Conservation (phyloP, 2,113 vertebrate genomes). For the Chamaetylas fuelleborni region DNA sequence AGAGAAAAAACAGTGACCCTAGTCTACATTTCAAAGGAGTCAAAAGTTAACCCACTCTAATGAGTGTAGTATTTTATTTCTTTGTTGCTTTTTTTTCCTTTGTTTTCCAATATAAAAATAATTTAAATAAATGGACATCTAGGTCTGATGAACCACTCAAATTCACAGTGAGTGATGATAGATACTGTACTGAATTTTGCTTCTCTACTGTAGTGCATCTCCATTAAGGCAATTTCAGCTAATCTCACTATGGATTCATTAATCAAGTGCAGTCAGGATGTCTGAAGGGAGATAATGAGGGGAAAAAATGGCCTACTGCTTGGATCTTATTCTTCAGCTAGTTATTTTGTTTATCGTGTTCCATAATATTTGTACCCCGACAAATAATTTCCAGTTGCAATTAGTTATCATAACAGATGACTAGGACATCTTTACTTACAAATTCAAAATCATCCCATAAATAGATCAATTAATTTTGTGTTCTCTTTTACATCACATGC, state of each 20-base stretch:
- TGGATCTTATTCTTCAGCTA: slow-evolving; percentile 14
- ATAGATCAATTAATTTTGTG: not conserved
- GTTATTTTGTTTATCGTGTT: slow-evolving; percentile 16
- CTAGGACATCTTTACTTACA: not conserved
- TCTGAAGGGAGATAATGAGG: slow-evolving; percentile 53
- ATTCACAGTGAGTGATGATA: slow-evolving; percentile 23
- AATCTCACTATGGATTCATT: slow-evolving; percentile 57
- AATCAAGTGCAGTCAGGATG: slow-evolving; percentile 58
- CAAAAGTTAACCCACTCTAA: not conserved
- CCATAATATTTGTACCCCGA: not conserved
- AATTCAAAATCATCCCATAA: not conserved
- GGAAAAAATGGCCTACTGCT: not conserved
- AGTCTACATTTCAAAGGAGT: not conserved
- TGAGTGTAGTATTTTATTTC: not conserved
- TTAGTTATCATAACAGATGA: not conserved
- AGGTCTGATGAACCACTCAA: slow-evolving; percentile 3
- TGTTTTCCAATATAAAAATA: not conserved
- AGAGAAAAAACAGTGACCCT: not conserved
- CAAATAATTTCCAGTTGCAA: not conserved
- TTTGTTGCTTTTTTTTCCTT: not conserved
- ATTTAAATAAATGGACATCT: not conserved
- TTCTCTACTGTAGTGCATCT: slow-evolving; percentile 7
- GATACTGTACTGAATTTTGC: slow-evolving; percentile 12
- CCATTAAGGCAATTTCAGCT: slow-evolving; percentile 62
- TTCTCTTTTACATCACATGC: not conserved